Evolutionary conservation across 2,888 invertebrate genomes (phyloP), one percentile per base, ranked within the genome.

Genomic region (Drosophila phalerata): DNA sequence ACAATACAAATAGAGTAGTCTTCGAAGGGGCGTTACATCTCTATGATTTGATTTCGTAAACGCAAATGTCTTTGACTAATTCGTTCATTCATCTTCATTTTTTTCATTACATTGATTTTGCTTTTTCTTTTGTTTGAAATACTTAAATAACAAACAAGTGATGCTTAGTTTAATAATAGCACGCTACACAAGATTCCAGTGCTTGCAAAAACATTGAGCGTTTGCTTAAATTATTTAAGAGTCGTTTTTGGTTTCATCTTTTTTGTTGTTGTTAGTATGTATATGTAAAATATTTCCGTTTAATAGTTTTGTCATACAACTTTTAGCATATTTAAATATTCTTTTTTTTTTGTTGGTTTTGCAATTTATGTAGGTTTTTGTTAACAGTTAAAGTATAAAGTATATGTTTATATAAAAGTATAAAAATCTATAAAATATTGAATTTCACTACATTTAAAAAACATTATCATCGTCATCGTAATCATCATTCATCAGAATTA

Each of bases 361-460:
- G 67, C 49, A 64, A 68, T 69, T 75, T 72, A 56, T 47, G 49
- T 53, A 56, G 49, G 45, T 73, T 68, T 76, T 71, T 69, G 71
- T 77, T 88, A 88, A 88, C 87, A 89, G 85, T 88, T 79, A 86
- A 88, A 88, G 88, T 88, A 88, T 81, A 84, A 87, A 85, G 88
- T 74, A 83, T 85, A 82, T 87, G 53, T 87, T 77, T 87, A 87
- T 84, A 84, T 84, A 89, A 88, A 88, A 89, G 90, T 89, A 89
- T 89, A 88, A 88, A 88, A 88, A 88, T 89, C 81, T 88, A 88
- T 89, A 88, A 89, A 85, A 88, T 88, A 89, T 85, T 77, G 78
- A 86, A 56, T 85, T 89, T 89, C 61, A 86, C 90, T 88, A 88
- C 90, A 76, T 82, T 86, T 86, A 79, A 85, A 85, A 85, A 88